Conservation (phyloP, 2,113 vertebrate genomes). For the Micromys minutus region DNA sequence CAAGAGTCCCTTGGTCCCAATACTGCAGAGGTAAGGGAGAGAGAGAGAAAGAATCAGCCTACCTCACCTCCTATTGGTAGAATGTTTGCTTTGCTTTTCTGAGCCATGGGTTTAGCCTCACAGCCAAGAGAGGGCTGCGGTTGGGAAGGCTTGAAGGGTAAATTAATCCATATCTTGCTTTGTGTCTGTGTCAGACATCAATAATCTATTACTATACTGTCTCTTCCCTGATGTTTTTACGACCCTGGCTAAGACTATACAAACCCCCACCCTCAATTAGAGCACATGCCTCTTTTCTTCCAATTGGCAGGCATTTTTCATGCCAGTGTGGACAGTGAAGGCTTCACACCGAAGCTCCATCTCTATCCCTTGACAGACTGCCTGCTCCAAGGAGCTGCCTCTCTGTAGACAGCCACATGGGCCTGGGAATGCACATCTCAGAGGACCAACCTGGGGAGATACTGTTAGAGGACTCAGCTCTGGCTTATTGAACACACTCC, state of each 20-base stretch:
- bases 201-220: neutral
- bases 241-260: neutral
- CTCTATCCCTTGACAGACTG: neutral
- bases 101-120: neutral
- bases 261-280: neutral
- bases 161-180: neutral
- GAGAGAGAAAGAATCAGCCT: no score
- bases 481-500: neutral
- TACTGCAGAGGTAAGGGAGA: neutral
- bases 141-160: no score
- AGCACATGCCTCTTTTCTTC: neutral
- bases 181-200: neutral
- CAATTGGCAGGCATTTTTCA: neutral
- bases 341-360: neutral
- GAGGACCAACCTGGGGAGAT: neutral
- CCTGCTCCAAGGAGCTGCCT: neutral
- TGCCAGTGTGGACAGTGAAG: neutral
- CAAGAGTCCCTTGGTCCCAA: neutral
- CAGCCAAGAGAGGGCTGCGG: neutral
- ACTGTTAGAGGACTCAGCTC: neutral
- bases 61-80: neutral
- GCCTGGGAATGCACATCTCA: fast-evolving
- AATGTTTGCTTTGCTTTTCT: neutral
- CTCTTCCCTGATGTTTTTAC: neutral
- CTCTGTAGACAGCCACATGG: neutral